These are phyloP conservation scores for Cheilosia grossa DNA, from an alignment of 2,888 invertebrate species.

Conservation along the genomic window DNA sequence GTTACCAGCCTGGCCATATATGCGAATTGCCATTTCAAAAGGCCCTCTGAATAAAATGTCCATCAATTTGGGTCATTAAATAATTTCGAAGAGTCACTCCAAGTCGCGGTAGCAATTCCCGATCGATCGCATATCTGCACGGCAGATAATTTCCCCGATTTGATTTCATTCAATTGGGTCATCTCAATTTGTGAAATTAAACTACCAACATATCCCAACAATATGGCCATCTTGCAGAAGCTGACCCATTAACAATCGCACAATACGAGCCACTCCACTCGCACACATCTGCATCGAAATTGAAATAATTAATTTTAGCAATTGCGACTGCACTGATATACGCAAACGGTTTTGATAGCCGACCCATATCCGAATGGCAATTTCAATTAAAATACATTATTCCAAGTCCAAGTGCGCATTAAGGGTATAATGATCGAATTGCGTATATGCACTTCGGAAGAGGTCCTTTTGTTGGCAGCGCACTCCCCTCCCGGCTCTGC, in stretches of 20 bases:
- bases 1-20: too few species aligned
- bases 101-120: conserved; percentile 12
- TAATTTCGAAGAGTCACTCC: conserved; percentile 17
- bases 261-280: not conserved
- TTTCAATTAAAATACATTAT: conserved; percentile 68
- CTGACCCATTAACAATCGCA: conserved; percentile 31
- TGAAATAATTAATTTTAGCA: conserved; percentile 63
- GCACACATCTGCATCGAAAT: conserved; percentile 47
- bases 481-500: too few species aligned
- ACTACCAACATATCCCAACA: conserved; percentile 23
- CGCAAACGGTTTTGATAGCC: not conserved
- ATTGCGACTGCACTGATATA: conserved; percentile 34
- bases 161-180: conserved; percentile 60
- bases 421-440: conserved; percentile 66
- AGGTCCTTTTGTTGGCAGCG: conserved; percentile 47
- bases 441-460: conserved; percentile 41
- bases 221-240: conserved; percentile 38
- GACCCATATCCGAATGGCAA: conserved; percentile 42
- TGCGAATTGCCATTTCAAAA: conserved; percentile 5
- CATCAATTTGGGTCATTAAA: conserved; percentile 40
- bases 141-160: not conserved
- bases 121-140: conserved; percentile 7
- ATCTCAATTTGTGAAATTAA: conserved; percentile 55
- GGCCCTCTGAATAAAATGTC: conserved; percentile 13
- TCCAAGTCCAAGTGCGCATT: conserved; percentile 67